phyloP scores from a whole-genome alignment of 2,888 invertebrate genomes.

The Pseudococcus viburni region DNA sequence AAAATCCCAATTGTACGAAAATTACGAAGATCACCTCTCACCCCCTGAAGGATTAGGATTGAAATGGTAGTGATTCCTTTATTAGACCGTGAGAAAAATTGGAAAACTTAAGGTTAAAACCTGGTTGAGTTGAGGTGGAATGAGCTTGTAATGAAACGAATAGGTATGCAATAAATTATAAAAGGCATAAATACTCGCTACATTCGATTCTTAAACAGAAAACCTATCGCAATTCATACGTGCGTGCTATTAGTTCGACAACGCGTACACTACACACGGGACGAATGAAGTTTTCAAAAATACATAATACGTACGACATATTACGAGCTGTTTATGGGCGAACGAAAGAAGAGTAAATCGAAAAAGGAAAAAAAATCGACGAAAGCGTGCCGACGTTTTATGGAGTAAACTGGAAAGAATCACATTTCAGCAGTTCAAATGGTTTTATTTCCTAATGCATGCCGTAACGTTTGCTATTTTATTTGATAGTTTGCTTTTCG shows the following conservation, averaged over 20 bases:
- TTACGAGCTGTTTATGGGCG: conserved; percentile 21
- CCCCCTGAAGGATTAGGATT: too few species aligned
- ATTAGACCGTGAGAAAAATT: too few species aligned
- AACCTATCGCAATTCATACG: background rate
- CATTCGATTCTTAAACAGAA: background rate
- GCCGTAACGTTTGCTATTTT: conserved; percentile 27
- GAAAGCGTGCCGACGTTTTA: background rate
- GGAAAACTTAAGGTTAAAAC: too few species aligned
- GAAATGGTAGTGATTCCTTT: too few species aligned
- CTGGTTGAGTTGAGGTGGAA: too few species aligned
- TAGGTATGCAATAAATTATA: too few species aligned
- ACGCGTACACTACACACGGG: background rate
- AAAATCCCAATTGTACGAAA: too few species aligned
- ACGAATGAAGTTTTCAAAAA: conserved; percentile 1
- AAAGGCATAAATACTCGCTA: too few species aligned
- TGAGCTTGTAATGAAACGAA: too few species aligned
- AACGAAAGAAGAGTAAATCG: background rate
- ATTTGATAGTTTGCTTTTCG: conserved; percentile 41
- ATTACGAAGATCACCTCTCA: too few species aligned
- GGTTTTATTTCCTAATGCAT: conserved; percentile 39
- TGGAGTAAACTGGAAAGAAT: background rate
- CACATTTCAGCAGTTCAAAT: background rate
- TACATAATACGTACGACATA: background rate
- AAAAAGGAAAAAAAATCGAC: background rate
- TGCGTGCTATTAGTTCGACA: background rate